Base-by-base conservation (phyloP, 2,888 invertebrate species). In the Willowsia nigromaculata region DNA sequence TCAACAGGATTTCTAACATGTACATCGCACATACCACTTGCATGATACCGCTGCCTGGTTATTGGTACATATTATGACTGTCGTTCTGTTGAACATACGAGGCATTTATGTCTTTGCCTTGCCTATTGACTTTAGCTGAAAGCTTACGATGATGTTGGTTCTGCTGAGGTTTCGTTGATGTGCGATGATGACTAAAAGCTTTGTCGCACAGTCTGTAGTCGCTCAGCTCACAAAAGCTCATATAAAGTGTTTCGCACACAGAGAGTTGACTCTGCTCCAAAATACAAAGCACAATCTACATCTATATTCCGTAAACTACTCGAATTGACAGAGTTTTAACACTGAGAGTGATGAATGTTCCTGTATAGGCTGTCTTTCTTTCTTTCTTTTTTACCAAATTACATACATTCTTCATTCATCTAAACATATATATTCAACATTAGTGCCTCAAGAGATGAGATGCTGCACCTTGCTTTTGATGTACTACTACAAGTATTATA, bases 321-420 rank as follows among this genome's bases (percentile, higher is more conserved):
- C 62, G 50, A 56, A 84, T 84, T 71, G 71, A 84, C 83, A 84
- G 83, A 53, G 83, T 71, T 84, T 68, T 84, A 71, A 30, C 30
- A 62, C 62, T 15, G 30, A 27, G 30, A 62, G 62, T 84, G 83
- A 84, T 71, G 83, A 84, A 71, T 71, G 71, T 37, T 53, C 18
- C 71, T 84, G 83, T 62, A 30, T 30, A 62, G 30, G 30, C 9
- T 25, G 27, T 62, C 15, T 62, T 59, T 59, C 13, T 47, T 47
- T 47, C 50, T 53, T 53, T 15, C 15, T 47, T 53, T 53, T 53
- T 53, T 18, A 18, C 47, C 13, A 62, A 3, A 18, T 5, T 62
- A 30, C 9, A 9, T 62, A 30, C 62, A 30, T 62, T 62, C 62
- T 30, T 62, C 62, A 1, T 53, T 9, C n/a, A 6, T n/a, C 15